Evolutionary conservation across 2,113 vertebrate species (phyloP), one percentile per base, ranked within the genome.

Genomic region (Rhinichthys klamathensis): DNA sequence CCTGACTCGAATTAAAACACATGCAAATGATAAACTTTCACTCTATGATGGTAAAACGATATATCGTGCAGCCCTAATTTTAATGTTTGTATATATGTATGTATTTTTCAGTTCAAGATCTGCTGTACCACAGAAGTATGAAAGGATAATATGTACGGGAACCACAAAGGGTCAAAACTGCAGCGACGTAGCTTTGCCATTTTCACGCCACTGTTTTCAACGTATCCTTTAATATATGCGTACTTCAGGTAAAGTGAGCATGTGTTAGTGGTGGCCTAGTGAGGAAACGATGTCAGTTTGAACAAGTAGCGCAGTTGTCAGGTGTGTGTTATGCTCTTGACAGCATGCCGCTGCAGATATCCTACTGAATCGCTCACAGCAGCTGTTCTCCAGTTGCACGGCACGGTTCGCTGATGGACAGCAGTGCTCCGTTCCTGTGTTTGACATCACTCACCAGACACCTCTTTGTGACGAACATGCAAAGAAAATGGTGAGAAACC

Each of bases 391-490:
- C 79, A 99, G 98, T 90, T 99, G 98, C 92, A 99, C 98, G 6
- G 98, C 98, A 94, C 98, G 95, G 95, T 99, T 99, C 90, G 98
- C 98, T 8, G 98, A 99, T 77, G 98, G 98, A 80, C 98, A 99
- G 84, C 98, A 99, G 93, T 99, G 98, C 89, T 97, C 97, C 77
- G 95, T 99, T 92, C 98, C 98, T 9, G 98, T 99, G 90, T 99
- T 99, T 91, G 98, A 99, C 92, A 97, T 99, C 92, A 99, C 96
- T 21, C 98, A 99, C 92, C 98, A 99, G 94, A 99, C 98, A 21
- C 98, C 98, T 90, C 95, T 99, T 87, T 99, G 98, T 0, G 97
- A 99, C 93, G 98, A 99, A 93, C 98, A 99, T 95, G 98, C 98
- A 96, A 98, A 99, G 96, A 99, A 99, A 94, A 99, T 99, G 98